Evolutionary conservation across 1,140 invertebrate species (phyloP).

Genomic region (Uloborus diversus): DNA sequence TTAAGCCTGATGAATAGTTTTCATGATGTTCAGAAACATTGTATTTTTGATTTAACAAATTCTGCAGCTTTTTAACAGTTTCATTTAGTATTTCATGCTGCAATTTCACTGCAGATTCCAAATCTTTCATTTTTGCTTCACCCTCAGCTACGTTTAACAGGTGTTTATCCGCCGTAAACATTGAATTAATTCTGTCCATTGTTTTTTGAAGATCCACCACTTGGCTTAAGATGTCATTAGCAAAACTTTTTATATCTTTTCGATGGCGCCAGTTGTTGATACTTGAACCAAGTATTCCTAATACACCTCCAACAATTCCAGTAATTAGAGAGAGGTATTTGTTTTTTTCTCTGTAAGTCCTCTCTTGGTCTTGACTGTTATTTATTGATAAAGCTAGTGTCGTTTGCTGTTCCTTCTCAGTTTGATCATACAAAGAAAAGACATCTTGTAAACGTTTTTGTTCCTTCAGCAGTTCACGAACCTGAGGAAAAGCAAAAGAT

Average conservation of each 20-base stretch:
- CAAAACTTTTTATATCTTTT: constrained; percentile 38
- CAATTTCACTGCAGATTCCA: background rate
- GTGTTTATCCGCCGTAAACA: background rate
- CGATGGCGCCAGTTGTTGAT: constrained; percentile 36
- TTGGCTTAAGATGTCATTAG: constrained; percentile 11
- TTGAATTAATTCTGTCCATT: background rate
- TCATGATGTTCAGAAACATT: background rate
- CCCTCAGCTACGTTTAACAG: background rate
- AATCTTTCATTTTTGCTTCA: background rate
- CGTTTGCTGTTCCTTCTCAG: constrained; percentile 30
- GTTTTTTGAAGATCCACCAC: constrained; percentile 17
- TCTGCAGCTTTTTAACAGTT: background rate
- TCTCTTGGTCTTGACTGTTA: constrained; percentile 43
- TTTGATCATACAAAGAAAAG: constrained; percentile 13
- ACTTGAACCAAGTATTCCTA: constrained; percentile 28
- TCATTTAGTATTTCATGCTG: background rate
- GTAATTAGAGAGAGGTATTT: constrained; percentile 45
- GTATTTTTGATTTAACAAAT: background rate
- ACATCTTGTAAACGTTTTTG: constrained; percentile 1
- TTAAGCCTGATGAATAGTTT: background rate
- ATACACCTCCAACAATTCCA: constrained; percentile 29
- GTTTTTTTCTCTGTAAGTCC: constrained; percentile 42
- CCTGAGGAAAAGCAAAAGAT: constrained; percentile 11
- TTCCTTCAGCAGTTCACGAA: constrained; percentile 27
- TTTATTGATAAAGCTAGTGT: constrained; percentile 37